These are phyloP conservation scores for Antheraea yamamai DNA, from an alignment of 2,888 invertebrate genomes.

Conservation along the genomic window DNA sequence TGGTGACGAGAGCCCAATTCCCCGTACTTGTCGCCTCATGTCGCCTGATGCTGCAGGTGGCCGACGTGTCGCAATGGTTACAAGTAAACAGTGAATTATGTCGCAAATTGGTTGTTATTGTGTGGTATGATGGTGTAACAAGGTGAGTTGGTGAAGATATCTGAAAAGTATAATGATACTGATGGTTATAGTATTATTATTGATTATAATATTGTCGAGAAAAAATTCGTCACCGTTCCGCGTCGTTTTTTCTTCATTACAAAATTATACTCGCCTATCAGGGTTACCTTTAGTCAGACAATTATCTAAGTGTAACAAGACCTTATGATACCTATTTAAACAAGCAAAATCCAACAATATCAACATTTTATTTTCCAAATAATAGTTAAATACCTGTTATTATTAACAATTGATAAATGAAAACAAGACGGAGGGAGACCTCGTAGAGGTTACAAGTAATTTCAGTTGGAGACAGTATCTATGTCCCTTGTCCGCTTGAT, in stretches of 20 bases:
- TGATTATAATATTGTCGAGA: not conserved
- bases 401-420: constrained; percentile 52
- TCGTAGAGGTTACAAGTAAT: constrained; percentile 55
- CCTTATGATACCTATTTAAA: not conserved
- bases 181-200: too few relatives aligned
- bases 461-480: constrained; percentile 37
- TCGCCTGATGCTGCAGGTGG: too few relatives aligned
- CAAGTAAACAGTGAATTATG: too few relatives aligned
- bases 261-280: not conserved
- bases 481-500: constrained; percentile 58
- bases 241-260: not conserved
- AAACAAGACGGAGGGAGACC: constrained; percentile 48
- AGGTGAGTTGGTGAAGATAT: too few relatives aligned
- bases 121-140: too few relatives aligned
- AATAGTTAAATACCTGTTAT: constrained; percentile 27
- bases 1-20: too few relatives aligned
- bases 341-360: not conserved
- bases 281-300: not conserved
- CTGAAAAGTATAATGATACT: too few relatives aligned
- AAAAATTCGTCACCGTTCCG: not conserved
- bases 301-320: not conserved
- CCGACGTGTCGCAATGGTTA: too few relatives aligned
- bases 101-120: too few relatives aligned
- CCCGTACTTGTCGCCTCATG: too few relatives aligned
- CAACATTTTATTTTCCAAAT: not conserved